Percentiles rank a stretch among this genome's conserved stretches.
Conservation (phyloP, 2,888 invertebrate species). For the Sinentomon sp. region DNA sequence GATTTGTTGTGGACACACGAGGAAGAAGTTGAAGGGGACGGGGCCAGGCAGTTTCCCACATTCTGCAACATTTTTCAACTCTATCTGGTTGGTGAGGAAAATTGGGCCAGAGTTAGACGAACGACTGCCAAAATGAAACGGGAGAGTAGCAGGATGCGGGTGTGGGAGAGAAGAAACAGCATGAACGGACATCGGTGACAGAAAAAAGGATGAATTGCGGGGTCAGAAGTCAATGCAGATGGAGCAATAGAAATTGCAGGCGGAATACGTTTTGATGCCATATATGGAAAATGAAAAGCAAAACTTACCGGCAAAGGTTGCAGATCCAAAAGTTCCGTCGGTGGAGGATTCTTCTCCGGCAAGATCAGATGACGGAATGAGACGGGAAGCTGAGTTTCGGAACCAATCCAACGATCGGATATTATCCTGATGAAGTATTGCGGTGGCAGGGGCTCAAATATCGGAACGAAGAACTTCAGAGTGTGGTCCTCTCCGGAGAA, state of each 20-base stretch:
- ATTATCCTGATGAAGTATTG: slow-evolving; percentile 84
- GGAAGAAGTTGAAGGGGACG: too few relatives aligned
- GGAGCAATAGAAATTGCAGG: slow-evolving; percentile 3
- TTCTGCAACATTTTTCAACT: too few relatives aligned
- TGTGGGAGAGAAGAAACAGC: too few relatives aligned
- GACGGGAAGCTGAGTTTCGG: slow-evolving; percentile 84
- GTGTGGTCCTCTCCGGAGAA: slow-evolving; percentile 82
- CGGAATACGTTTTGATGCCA: too few relatives aligned
- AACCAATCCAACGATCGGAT: slow-evolving; percentile 74
- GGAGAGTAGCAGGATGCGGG: too few relatives aligned
- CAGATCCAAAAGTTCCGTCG: slow-evolving; percentile 83
- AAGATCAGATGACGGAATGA: slow-evolving; percentile 89
- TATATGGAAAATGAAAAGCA: too few relatives aligned
- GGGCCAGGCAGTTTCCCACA: too few relatives aligned
- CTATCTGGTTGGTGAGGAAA: too few relatives aligned
- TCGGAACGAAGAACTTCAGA: slow-evolving; percentile 91
- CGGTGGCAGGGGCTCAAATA: slow-evolving; percentile 92
- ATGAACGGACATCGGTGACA: background rate
- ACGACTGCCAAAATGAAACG: too few relatives aligned
- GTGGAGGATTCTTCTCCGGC: slow-evolving; percentile 93
- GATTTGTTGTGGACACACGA: too few relatives aligned
- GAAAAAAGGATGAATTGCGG: background rate
- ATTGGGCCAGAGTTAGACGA: too few relatives aligned
- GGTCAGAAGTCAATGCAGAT: background rate
- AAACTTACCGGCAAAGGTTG: slow-evolving; percentile 59